Conservation (phyloP, 2,888 invertebrate species). For the Phyto melanocephala region DNA sequence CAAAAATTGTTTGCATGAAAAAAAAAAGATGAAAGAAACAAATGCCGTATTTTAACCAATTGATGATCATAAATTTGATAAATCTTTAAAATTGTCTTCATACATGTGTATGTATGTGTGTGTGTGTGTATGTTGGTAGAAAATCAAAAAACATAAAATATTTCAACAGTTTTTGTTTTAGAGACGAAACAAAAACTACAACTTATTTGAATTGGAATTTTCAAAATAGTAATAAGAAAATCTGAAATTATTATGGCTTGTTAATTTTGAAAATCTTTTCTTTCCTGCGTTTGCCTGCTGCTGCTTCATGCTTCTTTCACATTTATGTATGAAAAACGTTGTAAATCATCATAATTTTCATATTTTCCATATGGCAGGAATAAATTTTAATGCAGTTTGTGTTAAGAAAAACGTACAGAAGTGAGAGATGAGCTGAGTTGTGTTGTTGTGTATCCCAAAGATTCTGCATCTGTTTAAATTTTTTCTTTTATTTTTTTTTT, state of each 20-base stretch:
- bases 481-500: neutral
- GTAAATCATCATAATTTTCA: slow-evolving; percentile 73
- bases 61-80: slow-evolving; percentile 64
- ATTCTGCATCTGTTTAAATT: slow-evolving; percentile 57
- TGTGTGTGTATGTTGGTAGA: neutral
- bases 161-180: slow-evolving; percentile 32
- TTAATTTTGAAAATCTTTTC: slow-evolving; percentile 39
- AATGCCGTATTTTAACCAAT: slow-evolving; percentile 44
- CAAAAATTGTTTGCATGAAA: neutral
- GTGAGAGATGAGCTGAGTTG: slow-evolving; percentile 28
- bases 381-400: slow-evolving; percentile 49
- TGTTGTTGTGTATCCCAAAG: slow-evolving; percentile 45
- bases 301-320: neutral
- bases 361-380: slow-evolving; percentile 69
- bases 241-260: slow-evolving; percentile 51
- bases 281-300: neutral
- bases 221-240: neutral
- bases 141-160: slow-evolving; percentile 40
- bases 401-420: neutral
- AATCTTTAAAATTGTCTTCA: slow-evolving; percentile 26
- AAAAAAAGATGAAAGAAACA: slow-evolving; percentile 45
- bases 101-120: no score
- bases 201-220: neutral
- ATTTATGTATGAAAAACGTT: slow-evolving; percentile 27
- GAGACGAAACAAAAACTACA: neutral